phyloP scores from a whole-genome alignment of 2,888 invertebrate species.

The Neoaliturus tenellus region DNA sequence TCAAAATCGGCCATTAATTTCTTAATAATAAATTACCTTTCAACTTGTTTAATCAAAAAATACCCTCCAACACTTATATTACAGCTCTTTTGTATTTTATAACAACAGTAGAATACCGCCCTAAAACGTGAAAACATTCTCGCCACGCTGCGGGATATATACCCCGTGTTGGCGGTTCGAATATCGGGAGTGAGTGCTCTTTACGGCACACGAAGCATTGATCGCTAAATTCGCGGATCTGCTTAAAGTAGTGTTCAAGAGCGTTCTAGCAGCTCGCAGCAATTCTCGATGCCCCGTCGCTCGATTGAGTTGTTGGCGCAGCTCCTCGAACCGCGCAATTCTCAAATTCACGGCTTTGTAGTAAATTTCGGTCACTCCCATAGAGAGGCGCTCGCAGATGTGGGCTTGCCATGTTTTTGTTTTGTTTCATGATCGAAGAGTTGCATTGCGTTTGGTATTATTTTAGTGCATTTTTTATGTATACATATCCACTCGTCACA shows the following conservation, averaged over 20 bases:
- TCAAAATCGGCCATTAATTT: background rate
- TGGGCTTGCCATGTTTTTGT: slow-evolving; percentile 9
- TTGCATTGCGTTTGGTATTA: too few relatives aligned
- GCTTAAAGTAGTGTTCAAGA: slow-evolving; percentile 5
- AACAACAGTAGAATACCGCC: background rate
- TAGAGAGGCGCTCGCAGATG: background rate
- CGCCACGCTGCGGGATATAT: background rate
- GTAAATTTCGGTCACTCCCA: slow-evolving; percentile 23
- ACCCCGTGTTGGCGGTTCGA: background rate
- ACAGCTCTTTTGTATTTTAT: background rate
- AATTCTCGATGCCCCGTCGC: background rate
- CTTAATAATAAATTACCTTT: background rate
- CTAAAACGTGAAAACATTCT: background rate
- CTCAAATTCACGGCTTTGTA: slow-evolving; percentile 32
- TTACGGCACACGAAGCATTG: slow-evolving; percentile 26
- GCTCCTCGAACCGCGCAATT: slow-evolving; percentile 31
- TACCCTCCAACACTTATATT: background rate
- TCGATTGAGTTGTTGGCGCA: background rate
- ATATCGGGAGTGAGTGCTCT: slow-evolving; percentile 7
- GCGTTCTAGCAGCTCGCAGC: slow-evolving; percentile 16
- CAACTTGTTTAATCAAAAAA: background rate
- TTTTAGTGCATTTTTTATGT: too few relatives aligned
- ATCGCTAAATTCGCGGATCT: slow-evolving; percentile 30
- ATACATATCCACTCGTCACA: too few relatives aligned
- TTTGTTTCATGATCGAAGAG: too few relatives aligned